Conservation (phyloP, 2,113 vertebrate species). For the Phrynosoma platyrhinos region DNA sequence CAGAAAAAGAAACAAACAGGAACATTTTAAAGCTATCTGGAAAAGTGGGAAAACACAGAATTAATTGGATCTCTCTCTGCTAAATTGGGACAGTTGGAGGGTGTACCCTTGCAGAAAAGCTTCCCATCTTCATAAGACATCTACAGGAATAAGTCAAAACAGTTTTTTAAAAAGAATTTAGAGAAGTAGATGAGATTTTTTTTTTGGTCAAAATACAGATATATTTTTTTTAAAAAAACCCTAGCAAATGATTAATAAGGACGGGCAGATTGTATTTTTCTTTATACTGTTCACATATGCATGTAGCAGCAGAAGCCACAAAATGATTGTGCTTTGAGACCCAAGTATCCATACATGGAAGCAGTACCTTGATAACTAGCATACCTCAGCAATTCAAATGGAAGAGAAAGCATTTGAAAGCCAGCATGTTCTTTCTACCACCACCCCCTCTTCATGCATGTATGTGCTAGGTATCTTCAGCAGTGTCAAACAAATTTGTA, state of each 20-base stretch:
- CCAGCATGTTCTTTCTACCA: slow-evolving; percentile 64
- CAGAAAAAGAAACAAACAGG: too few species aligned
- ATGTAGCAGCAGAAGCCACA: slow-evolving; percentile 59
- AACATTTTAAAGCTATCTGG: too few species aligned
- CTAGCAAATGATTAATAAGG: slow-evolving; percentile 30
- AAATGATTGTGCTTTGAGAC: neutral
- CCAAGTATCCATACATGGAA: neutral
- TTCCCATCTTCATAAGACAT: neutral
- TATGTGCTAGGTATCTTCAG: slow-evolving; percentile 75
- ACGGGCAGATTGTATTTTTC: slow-evolving; percentile 44
- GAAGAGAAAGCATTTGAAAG: slow-evolving; percentile 65
- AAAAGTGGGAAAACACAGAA: too few species aligned
- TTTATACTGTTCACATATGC: slow-evolving; percentile 63
- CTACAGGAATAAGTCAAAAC: neutral
- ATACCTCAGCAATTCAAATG: slow-evolving; percentile 45
- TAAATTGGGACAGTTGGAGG: too few species aligned
- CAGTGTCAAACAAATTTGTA: slow-evolving; percentile 80
- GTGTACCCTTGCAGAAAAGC: neutral
- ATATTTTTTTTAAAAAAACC: slow-evolving; percentile 35
- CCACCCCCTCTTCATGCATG: slow-evolving; percentile 50
- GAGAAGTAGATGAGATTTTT: neutral
- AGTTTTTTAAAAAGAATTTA: neutral
- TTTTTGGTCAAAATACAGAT: slow-evolving; percentile 29
- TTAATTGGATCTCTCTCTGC: too few species aligned
- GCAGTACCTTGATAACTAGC: slow-evolving; percentile 68